Percentiles rank a stretch among this genome's conserved stretches.
Conservation (phyloP, 2,113 vertebrate genomes). For the Marcusenius ussheri region DNA sequence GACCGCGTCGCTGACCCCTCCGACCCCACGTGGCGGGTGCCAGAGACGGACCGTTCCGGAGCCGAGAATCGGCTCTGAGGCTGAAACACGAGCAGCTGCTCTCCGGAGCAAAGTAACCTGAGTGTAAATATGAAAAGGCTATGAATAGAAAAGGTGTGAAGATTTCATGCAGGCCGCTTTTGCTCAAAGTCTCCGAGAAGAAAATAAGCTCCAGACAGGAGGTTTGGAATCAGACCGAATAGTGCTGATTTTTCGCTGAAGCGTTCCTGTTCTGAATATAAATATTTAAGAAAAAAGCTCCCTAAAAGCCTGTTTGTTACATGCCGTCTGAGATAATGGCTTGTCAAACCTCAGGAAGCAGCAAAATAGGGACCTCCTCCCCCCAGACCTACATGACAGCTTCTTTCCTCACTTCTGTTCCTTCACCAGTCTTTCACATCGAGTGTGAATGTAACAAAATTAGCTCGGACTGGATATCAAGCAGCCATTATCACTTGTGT, state of each 20-base stretch:
- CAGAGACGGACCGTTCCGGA: not conserved
- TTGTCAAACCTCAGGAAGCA: not conserved
- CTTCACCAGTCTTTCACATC: not conserved
- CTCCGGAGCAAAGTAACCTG: not conserved
- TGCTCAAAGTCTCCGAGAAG: not conserved
- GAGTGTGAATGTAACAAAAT: not conserved
- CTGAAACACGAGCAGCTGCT: not conserved
- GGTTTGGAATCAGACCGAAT: not conserved
- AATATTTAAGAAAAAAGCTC: not conserved
- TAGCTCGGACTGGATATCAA: not conserved
- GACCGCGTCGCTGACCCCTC: constrained; percentile 23
- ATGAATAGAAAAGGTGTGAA: not conserved
- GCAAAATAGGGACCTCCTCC: not conserved
- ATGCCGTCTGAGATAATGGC: not conserved
- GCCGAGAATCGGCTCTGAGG: not conserved
- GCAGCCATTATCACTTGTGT: not conserved
- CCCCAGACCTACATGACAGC: not conserved
- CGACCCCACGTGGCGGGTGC: not conserved
- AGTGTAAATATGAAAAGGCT: not conserved
- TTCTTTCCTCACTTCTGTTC: not conserved
- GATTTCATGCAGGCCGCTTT: not conserved
- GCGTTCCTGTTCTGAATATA: not conserved
- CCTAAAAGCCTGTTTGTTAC: not conserved
- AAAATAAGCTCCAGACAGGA: not conserved
- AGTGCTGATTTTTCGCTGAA: not conserved